Base-by-base conservation (phyloP, 2,888 invertebrate species). In the Heteropelma amictum region DNA sequence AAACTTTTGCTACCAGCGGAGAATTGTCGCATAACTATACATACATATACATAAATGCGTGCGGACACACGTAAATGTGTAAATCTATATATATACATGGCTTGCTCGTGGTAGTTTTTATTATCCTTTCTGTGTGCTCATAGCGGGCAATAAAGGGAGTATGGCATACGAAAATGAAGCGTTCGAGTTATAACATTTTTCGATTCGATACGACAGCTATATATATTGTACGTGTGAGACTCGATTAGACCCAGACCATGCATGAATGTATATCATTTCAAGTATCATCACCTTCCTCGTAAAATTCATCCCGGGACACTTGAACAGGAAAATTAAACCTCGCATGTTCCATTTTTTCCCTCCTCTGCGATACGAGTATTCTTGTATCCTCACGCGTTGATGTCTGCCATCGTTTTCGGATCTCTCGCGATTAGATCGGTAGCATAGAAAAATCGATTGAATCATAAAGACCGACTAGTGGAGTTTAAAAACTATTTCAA, bases 1-100 rank as follows among this genome's bases (percentile, higher is more conserved):
- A 70, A 74, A 74, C 74, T 74, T 74, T 74, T 65, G 45, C 70
- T 54, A 54, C 47, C 60, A 69, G 47, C 60, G 12, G 12, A 17
- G 58, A 74, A 74, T 60, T 54, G 65, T 64, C 42, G 42, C 68
- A 40, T 49, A 40, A 65, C 70, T 64, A 64, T 60, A 58, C 38
- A 23, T 38, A 17, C 45, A 42, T 60, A 54, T 26, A 30, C 35
- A 14, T 35, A 47, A 21, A 35, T 30, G 6, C 3, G 3, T 12
- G 14, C 17, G n/a, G n/a, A n/a, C n/a, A n/a, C n/a, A n/a, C n/a
- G n/a, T n/a, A n/a, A n/a, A n/a, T n/a, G n/a, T n/a, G n/a, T n/a
- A n/a, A n/a, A n/a, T n/a, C 8, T 30, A 21, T 61, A 47, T 38
- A 42, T 30, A 8, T 51, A 28, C 35, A 35, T 35, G 10, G 42